phyloP scores from a whole-genome alignment of 2,888 invertebrate species.

The Steinernema scapterisci region DNA sequence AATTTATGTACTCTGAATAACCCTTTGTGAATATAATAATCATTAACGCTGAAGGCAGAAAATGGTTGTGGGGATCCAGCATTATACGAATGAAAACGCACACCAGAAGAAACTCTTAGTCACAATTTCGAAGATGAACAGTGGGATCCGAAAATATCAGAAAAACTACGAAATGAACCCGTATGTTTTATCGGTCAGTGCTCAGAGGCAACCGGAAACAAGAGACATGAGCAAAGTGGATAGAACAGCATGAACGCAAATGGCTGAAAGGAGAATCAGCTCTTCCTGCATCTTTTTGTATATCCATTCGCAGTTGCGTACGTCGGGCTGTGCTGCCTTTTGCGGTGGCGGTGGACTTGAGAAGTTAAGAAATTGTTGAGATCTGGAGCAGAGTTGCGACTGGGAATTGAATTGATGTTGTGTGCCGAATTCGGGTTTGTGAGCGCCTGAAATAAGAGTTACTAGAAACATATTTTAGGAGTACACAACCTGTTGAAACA shows the following conservation, averaged over 20 bases:
- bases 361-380: conserved; percentile 49
- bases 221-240: not conserved
- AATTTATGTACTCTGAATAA: too few species aligned
- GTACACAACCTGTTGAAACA: conserved; percentile 58
- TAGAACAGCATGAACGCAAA: not conserved
- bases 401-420: not conserved
- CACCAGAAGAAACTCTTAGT: too few species aligned
- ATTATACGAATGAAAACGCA: too few species aligned
- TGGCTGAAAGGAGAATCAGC: not conserved
- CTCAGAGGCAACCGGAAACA: conserved; percentile 3
- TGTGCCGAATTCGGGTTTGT: not conserved
- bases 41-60: too few species aligned
- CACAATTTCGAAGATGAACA: too few species aligned
- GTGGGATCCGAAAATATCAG: too few species aligned
- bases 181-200: too few species aligned
- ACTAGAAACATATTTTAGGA: not conserved
- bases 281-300: not conserved
- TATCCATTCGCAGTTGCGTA: not conserved
- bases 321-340: conserved; percentile 57
- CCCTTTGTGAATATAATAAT: too few species aligned
- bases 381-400: conserved; percentile 43
- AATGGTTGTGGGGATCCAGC: too few species aligned
- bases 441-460: not conserved
- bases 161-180: too few species aligned
- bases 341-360: conserved; percentile 60